A percentile compares a stretch with the other conserved stretches of the same genome.
Evolutionary conservation across 2,113 vertebrate genomes (phyloP).

Genomic region (Dicentrarchus labrax): DNA sequence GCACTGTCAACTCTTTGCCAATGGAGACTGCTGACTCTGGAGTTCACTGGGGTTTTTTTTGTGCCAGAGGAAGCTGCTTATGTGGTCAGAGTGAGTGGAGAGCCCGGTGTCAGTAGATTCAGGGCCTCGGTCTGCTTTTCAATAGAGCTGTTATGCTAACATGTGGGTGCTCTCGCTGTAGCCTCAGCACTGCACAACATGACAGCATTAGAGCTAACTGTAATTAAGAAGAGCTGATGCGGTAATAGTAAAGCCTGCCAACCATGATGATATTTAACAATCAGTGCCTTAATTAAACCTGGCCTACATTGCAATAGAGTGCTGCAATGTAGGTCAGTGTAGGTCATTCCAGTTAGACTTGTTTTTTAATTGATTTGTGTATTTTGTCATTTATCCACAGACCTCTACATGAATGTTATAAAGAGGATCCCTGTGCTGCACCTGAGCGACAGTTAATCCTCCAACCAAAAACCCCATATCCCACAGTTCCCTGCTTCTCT

Average conservation of each 20-base stretch:
- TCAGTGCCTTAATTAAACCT: background rate
- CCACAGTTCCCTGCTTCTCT: conserved; percentile 9
- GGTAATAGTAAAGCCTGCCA: background rate
- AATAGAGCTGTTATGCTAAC: conserved; percentile 26
- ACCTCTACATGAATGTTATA: conserved; percentile 29
- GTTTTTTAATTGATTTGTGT: background rate
- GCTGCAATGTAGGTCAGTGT: background rate
- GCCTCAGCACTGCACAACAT: background rate
- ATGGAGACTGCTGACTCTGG: conserved; percentile 70
- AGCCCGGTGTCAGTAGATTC: conserved; percentile 34
- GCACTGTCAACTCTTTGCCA: conserved; percentile 46
- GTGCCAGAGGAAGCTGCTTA: conserved; percentile 62
- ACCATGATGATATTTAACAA: background rate
- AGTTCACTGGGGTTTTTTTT: conserved; percentile 46
- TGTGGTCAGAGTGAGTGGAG: conserved; percentile 50
- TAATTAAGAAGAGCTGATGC: background rate
- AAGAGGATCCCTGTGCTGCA: conserved; percentile 19
- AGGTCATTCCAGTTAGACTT: background rate
- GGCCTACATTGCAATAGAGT: background rate
- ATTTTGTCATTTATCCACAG: conserved; percentile 46
- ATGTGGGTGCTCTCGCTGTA: background rate
- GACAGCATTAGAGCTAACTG: background rate
- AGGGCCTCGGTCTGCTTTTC: conserved; percentile 21
- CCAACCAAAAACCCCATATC: background rate
- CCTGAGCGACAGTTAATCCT: conserved; percentile 33